Evolutionary conservation across 2,888 invertebrate species (phyloP).

Genomic region (Didymodactylos carnosus): DNA sequence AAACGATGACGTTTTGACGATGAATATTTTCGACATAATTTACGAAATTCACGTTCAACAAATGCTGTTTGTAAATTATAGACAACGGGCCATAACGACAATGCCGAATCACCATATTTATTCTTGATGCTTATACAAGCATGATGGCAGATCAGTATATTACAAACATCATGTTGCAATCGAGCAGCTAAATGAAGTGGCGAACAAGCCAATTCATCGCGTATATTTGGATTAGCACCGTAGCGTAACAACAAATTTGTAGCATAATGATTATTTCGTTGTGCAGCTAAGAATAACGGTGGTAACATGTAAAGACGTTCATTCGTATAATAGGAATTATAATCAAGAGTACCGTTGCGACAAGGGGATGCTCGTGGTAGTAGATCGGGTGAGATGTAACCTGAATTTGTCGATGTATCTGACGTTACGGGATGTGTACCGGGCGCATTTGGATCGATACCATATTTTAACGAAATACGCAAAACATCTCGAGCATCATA

Average conservation of each 20-base stretch:
- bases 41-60: neutral
- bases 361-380: neutral
- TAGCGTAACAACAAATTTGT: constrained; percentile 40
- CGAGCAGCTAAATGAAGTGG: constrained; percentile 42
- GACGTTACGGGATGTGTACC: constrained; percentile 25
- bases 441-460: constrained; percentile 42
- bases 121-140: neutral
- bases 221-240: constrained; percentile 39
- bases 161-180: constrained; percentile 24
- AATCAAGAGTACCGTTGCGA: constrained; percentile 16
- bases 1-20: neutral
- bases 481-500: constrained; percentile 41
- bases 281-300: constrained; percentile 42
- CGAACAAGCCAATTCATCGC: constrained; percentile 41
- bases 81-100: neutral
- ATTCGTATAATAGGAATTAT: constrained; percentile 35
- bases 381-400: neutral
- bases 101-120: neutral
- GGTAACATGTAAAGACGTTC: constrained; percentile 40
- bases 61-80: neutral
- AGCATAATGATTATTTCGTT: constrained; percentile 39
- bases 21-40: neutral
- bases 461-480: constrained; percentile 39
- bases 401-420: neutral
- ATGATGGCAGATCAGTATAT: constrained; percentile 1